Evolutionary conservation across 2,113 vertebrate species (phyloP).

Genomic region (Erythrocebus patas): DNA sequence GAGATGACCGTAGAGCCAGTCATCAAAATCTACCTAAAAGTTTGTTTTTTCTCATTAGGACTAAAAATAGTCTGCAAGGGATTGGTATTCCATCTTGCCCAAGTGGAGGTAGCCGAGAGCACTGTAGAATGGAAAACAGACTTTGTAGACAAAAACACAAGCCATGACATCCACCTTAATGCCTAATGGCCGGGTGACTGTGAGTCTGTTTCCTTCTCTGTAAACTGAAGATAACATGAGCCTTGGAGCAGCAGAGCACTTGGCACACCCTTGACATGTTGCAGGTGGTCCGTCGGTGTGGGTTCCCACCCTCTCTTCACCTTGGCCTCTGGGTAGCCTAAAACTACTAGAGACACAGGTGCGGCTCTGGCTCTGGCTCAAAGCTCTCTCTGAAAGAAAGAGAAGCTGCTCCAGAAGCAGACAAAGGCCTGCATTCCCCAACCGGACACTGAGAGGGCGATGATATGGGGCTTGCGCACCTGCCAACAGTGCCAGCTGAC

Average conservation of each 20-base stretch:
- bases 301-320: background rate
- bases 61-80: rapidly evolving
- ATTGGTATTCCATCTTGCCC: too few relatives aligned
- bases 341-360: background rate
- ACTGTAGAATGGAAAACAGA: background rate
- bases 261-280: rapidly evolving
- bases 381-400: background rate
- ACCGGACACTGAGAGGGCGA: background rate
- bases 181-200: background rate
- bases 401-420: background rate
- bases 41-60: background rate
- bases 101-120: background rate
- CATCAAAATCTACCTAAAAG: background rate
- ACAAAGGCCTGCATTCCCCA: background rate
- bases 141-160: background rate
- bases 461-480: background rate
- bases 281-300: background rate
- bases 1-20: background rate
- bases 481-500: rapidly evolving
- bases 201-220: background rate
- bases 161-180: background rate
- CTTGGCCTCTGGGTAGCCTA: background rate
- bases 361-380: background rate
- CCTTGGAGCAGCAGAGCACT: background rate
- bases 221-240: background rate